Conservation (phyloP, 1,140 invertebrate genomes). For the Zaprionus vittiger region DNA sequence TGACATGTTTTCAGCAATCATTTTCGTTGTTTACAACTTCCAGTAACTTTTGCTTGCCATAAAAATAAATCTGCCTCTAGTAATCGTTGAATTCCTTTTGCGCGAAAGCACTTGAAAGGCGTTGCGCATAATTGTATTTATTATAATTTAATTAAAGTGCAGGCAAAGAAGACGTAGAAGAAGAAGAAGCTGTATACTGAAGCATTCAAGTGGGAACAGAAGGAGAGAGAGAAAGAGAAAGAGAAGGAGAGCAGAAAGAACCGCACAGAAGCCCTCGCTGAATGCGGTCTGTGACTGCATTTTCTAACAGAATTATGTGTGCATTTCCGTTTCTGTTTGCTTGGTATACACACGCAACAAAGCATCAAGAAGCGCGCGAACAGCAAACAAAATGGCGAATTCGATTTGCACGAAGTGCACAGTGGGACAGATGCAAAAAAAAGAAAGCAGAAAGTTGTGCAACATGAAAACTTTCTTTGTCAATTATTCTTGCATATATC, state of each 20-base stretch:
- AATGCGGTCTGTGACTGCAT: conserved; percentile 25
- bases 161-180: neutral
- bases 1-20: conserved; percentile 66
- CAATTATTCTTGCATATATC: no score
- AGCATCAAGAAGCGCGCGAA: conserved; percentile 38
- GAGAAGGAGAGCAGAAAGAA: neutral
- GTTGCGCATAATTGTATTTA: conserved; percentile 59
- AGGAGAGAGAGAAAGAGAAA: neutral
- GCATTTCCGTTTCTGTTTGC: conserved; percentile 76
- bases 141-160: conserved; percentile 74
- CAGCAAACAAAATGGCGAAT: conserved; percentile 44
- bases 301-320: conserved; percentile 70
- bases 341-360: conserved; percentile 51
- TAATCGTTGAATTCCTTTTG: neutral
- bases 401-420: conserved; percentile 37
- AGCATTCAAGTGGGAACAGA: neutral
- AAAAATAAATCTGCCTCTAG: conserved; percentile 4
- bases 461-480: no score
- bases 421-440: conserved; percentile 6
- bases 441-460: neutral
- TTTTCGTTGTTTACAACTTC: conserved; percentile 37
- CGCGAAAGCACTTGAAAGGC: conserved; percentile 1
- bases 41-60: neutral
- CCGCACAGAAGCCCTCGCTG: neutral
- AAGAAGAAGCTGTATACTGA: neutral